These are phyloP conservation scores for Autographa pulchrina DNA, from an alignment of 2,888 invertebrate genomes.

Conservation along the genomic window DNA sequence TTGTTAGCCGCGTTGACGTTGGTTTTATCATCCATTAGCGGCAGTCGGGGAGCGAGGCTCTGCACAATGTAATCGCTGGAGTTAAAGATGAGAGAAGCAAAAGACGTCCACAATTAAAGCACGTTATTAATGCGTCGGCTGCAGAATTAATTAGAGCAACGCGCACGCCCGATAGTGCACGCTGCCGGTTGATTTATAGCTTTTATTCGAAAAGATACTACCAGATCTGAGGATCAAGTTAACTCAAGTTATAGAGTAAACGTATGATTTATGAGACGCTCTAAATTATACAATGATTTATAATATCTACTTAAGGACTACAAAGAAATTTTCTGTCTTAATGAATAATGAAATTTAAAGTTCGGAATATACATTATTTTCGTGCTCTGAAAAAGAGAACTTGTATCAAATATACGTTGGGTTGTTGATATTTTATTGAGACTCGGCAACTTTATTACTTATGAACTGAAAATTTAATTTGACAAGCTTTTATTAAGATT, in stretches of 20 bases:
- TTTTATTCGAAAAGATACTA: slow-evolving; percentile 61
- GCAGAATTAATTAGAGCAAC: slow-evolving; percentile 74
- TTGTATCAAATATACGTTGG: slow-evolving; percentile 2
- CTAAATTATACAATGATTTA: slow-evolving; percentile 51
- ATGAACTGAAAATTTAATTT: slow-evolving; percentile 2
- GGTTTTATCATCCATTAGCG: slow-evolving; percentile 79
- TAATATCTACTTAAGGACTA: slow-evolving; percentile 30
- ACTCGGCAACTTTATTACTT: slow-evolving; percentile 4
- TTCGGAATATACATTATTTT: neutral
- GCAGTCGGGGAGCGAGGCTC: slow-evolving; percentile 57
- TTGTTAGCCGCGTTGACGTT: slow-evolving; percentile 75
- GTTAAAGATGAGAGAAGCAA: slow-evolving; percentile 69
- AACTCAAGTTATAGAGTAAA: slow-evolving; percentile 51
- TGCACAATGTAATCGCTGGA: slow-evolving; percentile 63
- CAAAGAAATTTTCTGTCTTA: slow-evolving; percentile 32
- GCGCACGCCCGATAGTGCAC: slow-evolving; percentile 69
- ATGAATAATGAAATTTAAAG: slow-evolving; percentile 21
- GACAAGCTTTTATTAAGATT: slow-evolving; percentile 7
- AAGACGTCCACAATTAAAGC: slow-evolving; percentile 71
- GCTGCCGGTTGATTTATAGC: slow-evolving; percentile 68
- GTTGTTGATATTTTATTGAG: slow-evolving; percentile 2
- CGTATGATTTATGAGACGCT: slow-evolving; percentile 54
- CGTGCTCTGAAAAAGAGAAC: neutral
- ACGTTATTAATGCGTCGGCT: slow-evolving; percentile 73
- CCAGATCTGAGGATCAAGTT: slow-evolving; percentile 59